These are phyloP conservation scores for Pseudococcus longispinus DNA, from an alignment of 2,888 invertebrate genomes.

Conservation along the genomic window DNA sequence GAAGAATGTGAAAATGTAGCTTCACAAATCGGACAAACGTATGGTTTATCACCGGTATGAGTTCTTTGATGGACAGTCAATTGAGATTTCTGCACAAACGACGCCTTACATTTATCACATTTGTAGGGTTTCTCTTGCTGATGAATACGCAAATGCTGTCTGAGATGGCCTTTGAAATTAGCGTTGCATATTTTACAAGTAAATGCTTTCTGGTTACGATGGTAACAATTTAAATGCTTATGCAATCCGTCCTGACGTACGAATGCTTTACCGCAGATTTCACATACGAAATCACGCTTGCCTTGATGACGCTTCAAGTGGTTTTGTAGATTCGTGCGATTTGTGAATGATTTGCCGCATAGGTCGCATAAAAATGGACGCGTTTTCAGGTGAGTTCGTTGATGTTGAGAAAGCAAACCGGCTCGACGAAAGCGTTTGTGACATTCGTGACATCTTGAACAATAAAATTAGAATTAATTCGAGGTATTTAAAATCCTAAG, in stretches of 20 bases:
- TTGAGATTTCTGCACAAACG: constrained; percentile 84
- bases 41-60: constrained; percentile 85
- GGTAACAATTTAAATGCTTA: constrained; percentile 78
- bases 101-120: constrained; percentile 78
- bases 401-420: constrained; percentile 78
- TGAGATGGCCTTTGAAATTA: constrained; percentile 79
- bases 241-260: constrained; percentile 76
- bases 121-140: constrained; percentile 77
- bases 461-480: neutral
- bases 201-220: constrained; percentile 76
- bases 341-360: constrained; percentile 76
- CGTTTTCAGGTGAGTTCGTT: constrained; percentile 75
- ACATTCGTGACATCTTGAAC: constrained; percentile 67
- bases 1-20: constrained; percentile 84
- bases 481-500: neutral
- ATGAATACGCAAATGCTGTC: constrained; percentile 84
- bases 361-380: constrained; percentile 75
- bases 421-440: constrained; percentile 74
- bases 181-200: constrained; percentile 83
- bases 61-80: constrained; percentile 82
- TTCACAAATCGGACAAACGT: constrained; percentile 80
- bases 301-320: constrained; percentile 73
- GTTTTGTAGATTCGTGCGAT: constrained; percentile 67
- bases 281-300: constrained; percentile 78
- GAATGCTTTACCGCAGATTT: constrained; percentile 81